Conservation (phyloP, 2,113 vertebrate genomes). For the Laterallus jamaicensis region DNA sequence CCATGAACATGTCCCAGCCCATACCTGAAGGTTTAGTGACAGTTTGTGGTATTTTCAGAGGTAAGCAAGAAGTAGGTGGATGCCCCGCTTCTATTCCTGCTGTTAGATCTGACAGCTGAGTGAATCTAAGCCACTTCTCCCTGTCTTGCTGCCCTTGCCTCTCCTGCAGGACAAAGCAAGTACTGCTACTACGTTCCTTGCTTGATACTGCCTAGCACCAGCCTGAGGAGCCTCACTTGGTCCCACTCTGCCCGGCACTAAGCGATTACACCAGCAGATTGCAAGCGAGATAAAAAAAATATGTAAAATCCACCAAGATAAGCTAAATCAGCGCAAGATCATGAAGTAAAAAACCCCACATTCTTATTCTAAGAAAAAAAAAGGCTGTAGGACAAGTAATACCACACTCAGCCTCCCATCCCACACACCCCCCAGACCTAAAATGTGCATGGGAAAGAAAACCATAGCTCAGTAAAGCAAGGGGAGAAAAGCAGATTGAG, state of each 20-base stretch:
- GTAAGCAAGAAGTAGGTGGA: background rate
- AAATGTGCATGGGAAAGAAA: background rate
- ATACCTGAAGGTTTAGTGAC: background rate
- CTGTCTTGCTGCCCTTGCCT: background rate
- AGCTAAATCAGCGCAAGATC: background rate
- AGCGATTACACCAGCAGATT: background rate
- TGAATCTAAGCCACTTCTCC: background rate
- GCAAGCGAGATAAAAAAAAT: background rate
- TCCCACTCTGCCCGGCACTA: background rate
- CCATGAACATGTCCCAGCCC: background rate
- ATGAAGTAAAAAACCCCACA: background rate
- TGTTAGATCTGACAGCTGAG: background rate
- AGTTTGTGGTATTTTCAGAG: background rate
- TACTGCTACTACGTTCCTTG: background rate
- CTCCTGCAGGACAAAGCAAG: background rate
- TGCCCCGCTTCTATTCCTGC: background rate
- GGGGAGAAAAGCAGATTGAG: background rate
- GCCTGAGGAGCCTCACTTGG: rapidly evolving
- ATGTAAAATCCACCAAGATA: background rate
- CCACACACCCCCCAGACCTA: background rate
- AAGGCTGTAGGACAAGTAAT: background rate
- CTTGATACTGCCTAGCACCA: rapidly evolving
- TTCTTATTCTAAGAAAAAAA: background rate
- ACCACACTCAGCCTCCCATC: background rate
- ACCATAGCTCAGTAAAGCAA: background rate